A percentile compares a stretch with the other conserved stretches of the same genome.
Conservation (phyloP, 2,797 vertebrate genomes). For the Halcyon smyrnensis region DNA sequence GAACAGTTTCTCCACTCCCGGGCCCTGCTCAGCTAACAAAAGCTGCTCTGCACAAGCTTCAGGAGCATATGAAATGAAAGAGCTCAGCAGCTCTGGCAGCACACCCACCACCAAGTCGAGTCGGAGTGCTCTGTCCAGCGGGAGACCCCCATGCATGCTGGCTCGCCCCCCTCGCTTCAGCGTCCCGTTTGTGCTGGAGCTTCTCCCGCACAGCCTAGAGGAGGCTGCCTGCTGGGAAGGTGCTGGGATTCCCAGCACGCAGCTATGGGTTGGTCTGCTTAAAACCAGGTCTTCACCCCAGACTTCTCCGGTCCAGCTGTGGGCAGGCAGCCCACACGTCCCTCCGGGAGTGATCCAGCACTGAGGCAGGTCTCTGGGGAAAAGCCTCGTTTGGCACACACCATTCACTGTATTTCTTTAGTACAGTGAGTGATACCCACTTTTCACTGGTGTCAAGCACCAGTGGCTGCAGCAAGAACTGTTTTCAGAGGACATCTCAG, state of each 20-base stretch:
- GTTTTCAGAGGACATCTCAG: not conserved
- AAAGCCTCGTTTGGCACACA: not conserved
- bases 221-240: not conserved
- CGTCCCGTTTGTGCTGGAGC: not conserved
- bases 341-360: not conserved
- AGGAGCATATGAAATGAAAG: not conserved
- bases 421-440: not conserved
- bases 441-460: not conserved
- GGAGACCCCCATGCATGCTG: rapidly evolving
- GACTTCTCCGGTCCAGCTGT: rapidly evolving
- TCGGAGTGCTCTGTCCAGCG: not conserved
- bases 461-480: not conserved
- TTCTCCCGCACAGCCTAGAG: not conserved
- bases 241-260: not conserved
- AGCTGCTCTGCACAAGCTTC: not conserved
- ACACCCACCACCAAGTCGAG: not conserved
- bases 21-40: constrained; percentile 3
- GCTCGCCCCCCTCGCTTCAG: not conserved
- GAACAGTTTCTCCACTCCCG: not conserved
- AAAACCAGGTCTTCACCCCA: not conserved
- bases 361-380: not conserved
- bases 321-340: not conserved
- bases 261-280: not conserved
- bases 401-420: not conserved
- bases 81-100: not conserved